Evolutionary conservation across 1,140 invertebrate genomes (phyloP), one percentile per base, ranked within the genome.

Genomic region (Rhagoletis pomonella): DNA sequence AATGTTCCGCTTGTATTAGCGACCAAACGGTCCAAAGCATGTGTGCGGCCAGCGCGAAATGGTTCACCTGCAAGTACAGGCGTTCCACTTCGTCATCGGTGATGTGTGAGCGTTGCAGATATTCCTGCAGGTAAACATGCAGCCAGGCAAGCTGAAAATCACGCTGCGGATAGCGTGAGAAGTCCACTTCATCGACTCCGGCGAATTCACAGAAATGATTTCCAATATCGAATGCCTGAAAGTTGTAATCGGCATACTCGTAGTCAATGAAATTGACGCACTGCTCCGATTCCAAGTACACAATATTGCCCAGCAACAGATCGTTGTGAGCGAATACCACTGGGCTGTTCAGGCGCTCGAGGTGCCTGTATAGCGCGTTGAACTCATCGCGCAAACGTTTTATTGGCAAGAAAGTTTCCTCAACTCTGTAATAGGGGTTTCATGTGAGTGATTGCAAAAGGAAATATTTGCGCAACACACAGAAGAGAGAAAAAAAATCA

Each of bases 131-230:
- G 92, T 98, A 98, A 67, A 94, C 94, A 88, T 93, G 93, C 87
- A 99, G 93, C 98, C 98, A 99, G n/a, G 94, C 91, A 73, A 95
- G 93, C 94, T 98, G 98, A 89, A 97, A 96, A 42, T 96, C 95
- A 91, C 96, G 95, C 86, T 94, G 94, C 0, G 98, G 98, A 93
- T 97, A 99, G 73, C 95, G 94, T 3, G 94, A 94, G 93, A 96
- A 97, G 92, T 98, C 96, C 5, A 96, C 95, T 89, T 96, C 94
- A 65, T 95, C 96, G 58, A 97, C 94, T 97, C 98, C 98, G 90
- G 97, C 97, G 95, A 98, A 99, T 95, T 99, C 99, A 90, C 96
- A 96, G 94, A 99, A 99, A 94, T 99, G 98, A 95, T 99, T 99
- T 17, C 96, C 99, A 93, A 99, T 98, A 94, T 99, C 99, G 94